These are phyloP conservation scores for Strix aluco DNA, from an alignment of 2,113 vertebrate genomes.

Conservation along the genomic window DNA sequence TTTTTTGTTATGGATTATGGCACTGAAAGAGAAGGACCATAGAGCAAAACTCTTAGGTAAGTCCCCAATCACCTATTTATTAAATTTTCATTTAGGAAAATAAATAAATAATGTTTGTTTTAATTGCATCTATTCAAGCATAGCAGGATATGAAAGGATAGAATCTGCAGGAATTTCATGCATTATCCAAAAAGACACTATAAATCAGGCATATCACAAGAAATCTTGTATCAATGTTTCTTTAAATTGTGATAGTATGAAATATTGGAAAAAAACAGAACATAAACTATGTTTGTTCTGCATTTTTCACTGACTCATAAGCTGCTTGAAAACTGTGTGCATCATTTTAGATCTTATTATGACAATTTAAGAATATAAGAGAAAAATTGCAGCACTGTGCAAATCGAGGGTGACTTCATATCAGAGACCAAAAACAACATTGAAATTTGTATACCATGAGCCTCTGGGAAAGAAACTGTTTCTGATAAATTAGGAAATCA, in stretches of 20 bases:
- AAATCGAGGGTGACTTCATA: not conserved
- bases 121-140: not conserved
- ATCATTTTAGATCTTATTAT: not conserved
- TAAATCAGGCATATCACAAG: not conserved
- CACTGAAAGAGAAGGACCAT: not conserved
- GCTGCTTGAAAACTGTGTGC: not conserved
- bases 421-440: not conserved
- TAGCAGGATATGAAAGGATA: not conserved
- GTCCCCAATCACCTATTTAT: not conserved
- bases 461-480: not conserved
- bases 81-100: too few species aligned
- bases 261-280: not conserved
- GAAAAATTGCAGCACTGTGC: not conserved
- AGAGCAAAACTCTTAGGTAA: not conserved
- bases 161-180: not conserved
- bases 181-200: not conserved
- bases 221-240: not conserved
- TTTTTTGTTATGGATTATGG: not conserved
- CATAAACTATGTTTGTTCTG: accelerated
- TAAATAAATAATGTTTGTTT: too few species aligned
- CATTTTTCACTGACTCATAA: not conserved
- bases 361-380: not conserved
- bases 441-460: not conserved
- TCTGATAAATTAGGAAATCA: not conserved
- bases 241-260: not conserved